Evolutionary conservation across 2,797 vertebrate genomes (phyloP).

Genomic region (Cryptoprocta ferox): DNA sequence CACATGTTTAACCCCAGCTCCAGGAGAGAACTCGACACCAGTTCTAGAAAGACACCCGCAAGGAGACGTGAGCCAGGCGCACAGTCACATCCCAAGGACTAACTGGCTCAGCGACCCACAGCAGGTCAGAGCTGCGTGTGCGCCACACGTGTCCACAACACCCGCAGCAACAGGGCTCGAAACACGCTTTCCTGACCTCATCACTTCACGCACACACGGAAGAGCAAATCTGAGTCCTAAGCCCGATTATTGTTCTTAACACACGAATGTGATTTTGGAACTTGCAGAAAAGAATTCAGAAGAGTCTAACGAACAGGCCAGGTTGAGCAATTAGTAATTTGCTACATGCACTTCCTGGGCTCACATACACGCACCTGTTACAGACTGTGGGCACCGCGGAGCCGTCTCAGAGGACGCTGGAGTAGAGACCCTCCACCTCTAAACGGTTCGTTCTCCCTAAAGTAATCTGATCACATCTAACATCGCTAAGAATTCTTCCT

Average conservation of each 20-base stretch:
- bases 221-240: not conserved
- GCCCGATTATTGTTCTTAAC: not conserved
- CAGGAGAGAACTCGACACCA: not conserved
- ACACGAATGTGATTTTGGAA: not conserved
- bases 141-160: rapidly evolving
- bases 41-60: rapidly evolving
- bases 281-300: not conserved
- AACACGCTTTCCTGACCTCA: rapidly evolving
- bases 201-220: rapidly evolving
- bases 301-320: rapidly evolving
- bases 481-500: not conserved
- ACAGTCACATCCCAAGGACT: not conserved
- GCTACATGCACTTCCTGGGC: rapidly evolving
- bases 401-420: not conserved
- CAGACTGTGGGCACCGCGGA: rapidly evolving
- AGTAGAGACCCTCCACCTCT: rapidly evolving
- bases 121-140: rapidly evolving
- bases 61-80: not conserved
- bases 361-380: rapidly evolving
- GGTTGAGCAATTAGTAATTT: rapidly evolving
- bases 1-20: not conserved
- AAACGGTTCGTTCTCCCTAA: not conserved
- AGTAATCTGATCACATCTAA: rapidly evolving
- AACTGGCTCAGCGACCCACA: too few species aligned
- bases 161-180: not conserved